These are phyloP conservation scores for Datnioides undecimradiatus DNA, from an alignment of 2,113 vertebrate genomes.

Conservation along the genomic window DNA sequence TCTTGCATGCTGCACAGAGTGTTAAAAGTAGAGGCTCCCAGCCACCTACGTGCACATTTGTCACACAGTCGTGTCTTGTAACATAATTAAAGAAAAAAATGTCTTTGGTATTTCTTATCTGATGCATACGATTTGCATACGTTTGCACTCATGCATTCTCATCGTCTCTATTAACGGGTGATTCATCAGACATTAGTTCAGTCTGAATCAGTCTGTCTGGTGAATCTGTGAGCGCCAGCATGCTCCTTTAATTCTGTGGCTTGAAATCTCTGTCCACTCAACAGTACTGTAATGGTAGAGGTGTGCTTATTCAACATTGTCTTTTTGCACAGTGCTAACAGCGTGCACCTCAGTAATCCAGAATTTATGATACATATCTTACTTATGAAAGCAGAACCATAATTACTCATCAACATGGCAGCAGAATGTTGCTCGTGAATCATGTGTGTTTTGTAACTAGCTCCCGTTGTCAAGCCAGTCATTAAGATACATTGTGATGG, in stretches of 20 bases:
- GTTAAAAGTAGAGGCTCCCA: constrained; percentile 24
- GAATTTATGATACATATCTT: constrained; percentile 46
- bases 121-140: constrained; percentile 29
- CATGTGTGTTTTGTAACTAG: constrained; percentile 56
- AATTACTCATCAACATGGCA: constrained; percentile 61
- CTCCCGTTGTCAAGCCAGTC: constrained; percentile 32
- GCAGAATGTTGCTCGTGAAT: constrained; percentile 62
- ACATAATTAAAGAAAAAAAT: constrained; percentile 15
- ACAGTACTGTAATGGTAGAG: constrained; percentile 13
- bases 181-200: constrained; percentile 25
- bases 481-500: constrained; percentile 30
- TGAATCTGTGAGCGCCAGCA: not conserved
- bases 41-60: constrained; percentile 5
- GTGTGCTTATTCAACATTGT: constrained; percentile 25
- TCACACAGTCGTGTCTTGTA: not conserved
- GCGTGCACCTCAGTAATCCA: constrained; percentile 36
- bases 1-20: constrained; percentile 3
- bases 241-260: not conserved
- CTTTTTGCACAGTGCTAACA: constrained; percentile 2
- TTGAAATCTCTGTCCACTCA: not conserved
- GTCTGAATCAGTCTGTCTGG: constrained; percentile 5
- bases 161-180: not conserved
- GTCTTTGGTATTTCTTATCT: constrained; percentile 2
- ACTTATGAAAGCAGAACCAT: constrained; percentile 42
- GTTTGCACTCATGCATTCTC: not conserved